Evolutionary conservation across 2,797 vertebrate genomes (phyloP).

Genomic region (Anas bahamensis): DNA sequence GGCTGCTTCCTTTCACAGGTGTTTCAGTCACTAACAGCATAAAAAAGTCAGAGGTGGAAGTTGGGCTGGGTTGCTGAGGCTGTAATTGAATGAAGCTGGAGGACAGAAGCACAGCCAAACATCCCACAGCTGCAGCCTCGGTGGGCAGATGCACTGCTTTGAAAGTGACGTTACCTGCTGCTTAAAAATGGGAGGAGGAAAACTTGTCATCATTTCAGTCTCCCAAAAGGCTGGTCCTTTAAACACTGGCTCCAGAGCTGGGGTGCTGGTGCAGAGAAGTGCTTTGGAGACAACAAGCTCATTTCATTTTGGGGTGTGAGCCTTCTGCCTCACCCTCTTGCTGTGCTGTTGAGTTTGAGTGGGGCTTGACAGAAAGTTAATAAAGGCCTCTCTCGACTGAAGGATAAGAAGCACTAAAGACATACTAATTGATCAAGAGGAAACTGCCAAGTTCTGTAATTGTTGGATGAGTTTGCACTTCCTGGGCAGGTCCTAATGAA

Average conservation of each 20-base stretch:
- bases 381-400: neutral
- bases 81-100: neutral
- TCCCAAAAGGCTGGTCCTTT: neutral
- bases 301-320: neutral
- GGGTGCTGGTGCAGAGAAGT: neutral
- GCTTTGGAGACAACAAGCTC: neutral
- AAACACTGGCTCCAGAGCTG: neutral
- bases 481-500: neutral
- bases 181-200: neutral
- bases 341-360: fast-evolving
- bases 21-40: neutral
- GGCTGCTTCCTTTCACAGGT: neutral
- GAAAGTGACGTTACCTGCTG: neutral
- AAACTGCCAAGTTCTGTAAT: neutral
- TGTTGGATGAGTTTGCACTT: neutral
- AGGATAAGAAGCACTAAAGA: neutral
- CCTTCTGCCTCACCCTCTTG: neutral
- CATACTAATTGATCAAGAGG: neutral
- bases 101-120: neutral
- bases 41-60: neutral
- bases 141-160: neutral
- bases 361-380: neutral
- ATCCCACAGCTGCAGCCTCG: neutral
- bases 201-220: neutral
- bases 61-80: neutral